Percentiles rank a stretch among this genome's conserved stretches.
Conservation (phyloP, 2,113 vertebrate genomes). For the Psammodynastes pulverulentus region DNA sequence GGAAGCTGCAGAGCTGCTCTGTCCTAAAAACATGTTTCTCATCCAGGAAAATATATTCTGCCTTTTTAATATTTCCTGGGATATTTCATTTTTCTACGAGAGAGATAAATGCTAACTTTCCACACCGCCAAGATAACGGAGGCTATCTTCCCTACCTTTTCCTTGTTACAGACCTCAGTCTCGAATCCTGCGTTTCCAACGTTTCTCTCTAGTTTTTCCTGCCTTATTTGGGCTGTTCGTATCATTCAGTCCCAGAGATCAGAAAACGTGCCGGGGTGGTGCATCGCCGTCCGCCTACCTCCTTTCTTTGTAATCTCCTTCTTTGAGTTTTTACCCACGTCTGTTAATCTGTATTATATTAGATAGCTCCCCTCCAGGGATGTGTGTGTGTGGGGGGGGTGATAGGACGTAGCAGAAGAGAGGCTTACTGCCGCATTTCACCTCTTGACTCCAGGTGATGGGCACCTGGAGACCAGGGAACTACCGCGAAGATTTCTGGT, state of each 20-base stretch:
- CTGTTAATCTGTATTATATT: background rate
- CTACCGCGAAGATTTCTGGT: background rate
- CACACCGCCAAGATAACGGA: background rate
- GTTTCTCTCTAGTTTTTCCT: too few species aligned
- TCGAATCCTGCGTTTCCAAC: background rate
- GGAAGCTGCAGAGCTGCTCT: too few species aligned
- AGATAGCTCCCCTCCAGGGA: background rate
- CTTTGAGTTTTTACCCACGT: background rate
- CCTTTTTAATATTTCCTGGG: too few species aligned
- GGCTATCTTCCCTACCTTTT: background rate
- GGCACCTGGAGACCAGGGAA: background rate
- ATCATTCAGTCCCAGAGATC: too few species aligned
- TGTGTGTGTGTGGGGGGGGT: too few species aligned
- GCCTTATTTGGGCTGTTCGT: background rate
- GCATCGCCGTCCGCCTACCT: background rate
- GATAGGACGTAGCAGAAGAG: background rate
- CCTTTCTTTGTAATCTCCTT: background rate
- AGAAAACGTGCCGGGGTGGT: background rate
- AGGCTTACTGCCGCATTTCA: background rate
- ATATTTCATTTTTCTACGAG: too few species aligned
- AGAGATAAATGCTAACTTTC: too few species aligned
- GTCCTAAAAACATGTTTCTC: too few species aligned
- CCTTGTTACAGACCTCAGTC: too few species aligned
- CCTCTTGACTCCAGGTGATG: background rate
- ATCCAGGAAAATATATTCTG: too few species aligned